A percentile compares a stretch with the other conserved stretches of the same genome.
These are phyloP conservation scores for Ambastaia sidthimunki DNA, from an alignment of 2,797 vertebrate genomes.

Conservation along the genomic window DNA sequence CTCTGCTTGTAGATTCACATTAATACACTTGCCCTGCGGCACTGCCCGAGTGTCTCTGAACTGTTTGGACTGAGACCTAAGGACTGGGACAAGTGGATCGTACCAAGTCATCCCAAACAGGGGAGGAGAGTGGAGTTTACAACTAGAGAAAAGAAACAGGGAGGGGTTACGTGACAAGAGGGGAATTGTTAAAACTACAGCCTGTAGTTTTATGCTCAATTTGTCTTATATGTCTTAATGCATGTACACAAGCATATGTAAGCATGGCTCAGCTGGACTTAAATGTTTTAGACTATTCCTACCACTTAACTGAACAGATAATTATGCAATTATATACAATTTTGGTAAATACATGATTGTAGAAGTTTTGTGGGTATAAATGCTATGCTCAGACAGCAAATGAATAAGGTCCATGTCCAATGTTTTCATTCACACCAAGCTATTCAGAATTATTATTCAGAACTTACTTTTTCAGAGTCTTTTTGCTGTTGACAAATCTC, in stretches of 20 bases:
- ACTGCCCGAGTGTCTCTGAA: neutral
- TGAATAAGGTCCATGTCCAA: no score
- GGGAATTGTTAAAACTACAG: constrained; percentile 25
- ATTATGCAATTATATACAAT: neutral
- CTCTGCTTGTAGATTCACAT: constrained; percentile 7
- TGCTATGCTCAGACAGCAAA: no score
- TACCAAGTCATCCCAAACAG: constrained; percentile 46
- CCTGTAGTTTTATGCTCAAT: neutral
- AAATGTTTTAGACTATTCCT: no score
- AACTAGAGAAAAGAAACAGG: constrained; percentile 4
- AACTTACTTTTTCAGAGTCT: no score
- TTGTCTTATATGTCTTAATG: no score
- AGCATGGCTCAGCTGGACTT: no score
- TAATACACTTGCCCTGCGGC: neutral
- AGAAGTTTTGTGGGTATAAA: neutral
- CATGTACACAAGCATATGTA: no score
- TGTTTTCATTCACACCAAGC: no score
- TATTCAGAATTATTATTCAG: no score
- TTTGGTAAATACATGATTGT: no score
- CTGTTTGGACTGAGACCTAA: constrained; percentile 27
- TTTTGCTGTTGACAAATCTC: no score
- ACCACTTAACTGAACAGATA: neutral
- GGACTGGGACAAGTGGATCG: no score
- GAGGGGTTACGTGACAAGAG: constrained; percentile 42
- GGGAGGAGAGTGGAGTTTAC: constrained; percentile 17